Conservation (phyloP, 2,797 vertebrate genomes). For the Pelochelys cantorii region DNA sequence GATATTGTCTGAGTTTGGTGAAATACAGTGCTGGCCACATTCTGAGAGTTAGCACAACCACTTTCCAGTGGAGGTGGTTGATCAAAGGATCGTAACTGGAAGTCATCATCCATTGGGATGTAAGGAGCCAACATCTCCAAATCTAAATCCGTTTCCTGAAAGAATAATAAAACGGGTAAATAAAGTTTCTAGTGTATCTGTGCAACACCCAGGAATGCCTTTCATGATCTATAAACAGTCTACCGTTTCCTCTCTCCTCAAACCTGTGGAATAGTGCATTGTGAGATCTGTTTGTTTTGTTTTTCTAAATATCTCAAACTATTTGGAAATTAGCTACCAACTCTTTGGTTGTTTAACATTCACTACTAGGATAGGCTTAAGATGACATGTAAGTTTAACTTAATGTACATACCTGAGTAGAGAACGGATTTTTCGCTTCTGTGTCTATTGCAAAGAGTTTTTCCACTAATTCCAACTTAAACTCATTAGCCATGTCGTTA, state of each 20-base stretch:
- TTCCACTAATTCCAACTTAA: conserved; percentile 96
- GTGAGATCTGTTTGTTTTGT: not conserved
- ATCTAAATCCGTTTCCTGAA: conserved; percentile 91
- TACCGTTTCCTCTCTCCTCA: not conserved
- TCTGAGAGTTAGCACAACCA: conserved; percentile 77
- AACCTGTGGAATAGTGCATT: not conserved
- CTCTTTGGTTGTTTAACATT: not conserved
- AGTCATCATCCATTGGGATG: conserved; percentile 99
- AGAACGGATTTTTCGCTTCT: conserved; percentile 92
- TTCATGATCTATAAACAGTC: not conserved
- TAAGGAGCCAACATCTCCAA: conserved; percentile 98
- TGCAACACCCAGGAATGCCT: not conserved
- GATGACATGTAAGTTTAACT: not conserved
- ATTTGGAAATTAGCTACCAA: not conserved
- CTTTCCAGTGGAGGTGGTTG: conserved; percentile 86
- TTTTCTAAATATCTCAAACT: not conserved
- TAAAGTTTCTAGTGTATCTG: not conserved
- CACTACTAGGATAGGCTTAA: not conserved
- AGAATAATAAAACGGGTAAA: not conserved
- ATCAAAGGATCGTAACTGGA: conserved; percentile 92
- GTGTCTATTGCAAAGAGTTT: conserved; percentile 97
- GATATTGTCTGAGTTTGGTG: conserved; percentile 62
- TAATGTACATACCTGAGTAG: conserved; percentile 86
- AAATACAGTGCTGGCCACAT: conserved; percentile 64
- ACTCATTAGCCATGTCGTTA: conserved; percentile 92